A percentile compares a stretch with the other conserved stretches of the same genome.
Conservation (phyloP, 1,140 invertebrate species). For the Babylonia areolata region DNA sequence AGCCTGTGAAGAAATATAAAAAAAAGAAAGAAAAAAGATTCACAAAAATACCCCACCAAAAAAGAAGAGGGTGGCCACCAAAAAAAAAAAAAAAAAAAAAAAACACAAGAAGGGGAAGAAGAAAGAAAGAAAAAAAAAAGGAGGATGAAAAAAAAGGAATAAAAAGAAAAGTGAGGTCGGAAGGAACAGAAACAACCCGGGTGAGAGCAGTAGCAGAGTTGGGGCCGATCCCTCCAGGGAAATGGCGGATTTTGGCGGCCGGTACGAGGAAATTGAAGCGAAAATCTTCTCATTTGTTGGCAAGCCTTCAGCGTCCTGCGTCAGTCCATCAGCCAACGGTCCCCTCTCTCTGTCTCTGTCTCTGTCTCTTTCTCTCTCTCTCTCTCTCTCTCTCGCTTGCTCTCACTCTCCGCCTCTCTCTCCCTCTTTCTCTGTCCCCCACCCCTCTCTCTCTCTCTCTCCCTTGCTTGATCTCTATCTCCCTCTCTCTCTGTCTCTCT, state of each 20-base stretch:
- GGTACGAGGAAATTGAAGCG: constrained; percentile 36
- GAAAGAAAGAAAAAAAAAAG: background rate
- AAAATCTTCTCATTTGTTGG: constrained; percentile 40
- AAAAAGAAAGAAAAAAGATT: background rate
- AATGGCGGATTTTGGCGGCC: constrained; percentile 30
- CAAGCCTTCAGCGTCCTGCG: constrained; percentile 14
- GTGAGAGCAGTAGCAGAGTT: background rate
- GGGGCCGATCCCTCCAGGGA: constrained; percentile 8
- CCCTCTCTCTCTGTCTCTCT: constrained; percentile 4
- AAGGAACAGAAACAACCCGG: background rate
- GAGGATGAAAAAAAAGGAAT: background rate
- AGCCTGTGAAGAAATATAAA: background rate
- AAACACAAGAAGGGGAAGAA: background rate
- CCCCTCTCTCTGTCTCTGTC: background rate
- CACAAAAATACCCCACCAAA: background rate
- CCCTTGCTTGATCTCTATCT: background rate
- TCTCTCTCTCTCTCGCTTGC: background rate
- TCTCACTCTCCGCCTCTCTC: constrained; percentile 6
- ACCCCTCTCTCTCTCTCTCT: background rate
- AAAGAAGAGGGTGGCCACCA: background rate
- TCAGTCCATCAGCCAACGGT: background rate
- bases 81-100: background rate
- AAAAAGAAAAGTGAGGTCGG: background rate
- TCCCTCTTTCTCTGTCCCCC: background rate
- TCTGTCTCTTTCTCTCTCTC: constrained; percentile 12